Base-by-base conservation (phyloP, 2,888 invertebrate species). In the Blastobasis adustella region DNA sequence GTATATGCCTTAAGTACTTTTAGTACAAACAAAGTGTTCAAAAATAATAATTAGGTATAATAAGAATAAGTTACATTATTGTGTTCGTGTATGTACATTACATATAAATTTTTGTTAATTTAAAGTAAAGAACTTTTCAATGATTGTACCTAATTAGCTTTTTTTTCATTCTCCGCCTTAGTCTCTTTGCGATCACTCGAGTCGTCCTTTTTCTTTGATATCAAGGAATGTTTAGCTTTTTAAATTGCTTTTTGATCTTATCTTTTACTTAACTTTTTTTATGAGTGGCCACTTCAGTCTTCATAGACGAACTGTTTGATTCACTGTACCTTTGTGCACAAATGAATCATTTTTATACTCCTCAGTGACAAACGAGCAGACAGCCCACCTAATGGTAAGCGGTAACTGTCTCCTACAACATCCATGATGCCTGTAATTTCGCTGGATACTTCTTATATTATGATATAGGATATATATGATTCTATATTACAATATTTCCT, bases 231-330 rank as follows among this genome's bases (percentile, higher is more conserved):
- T 60, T 88, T 88, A 0, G 87, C 88, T 64, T 85, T 60, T 88
- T 88, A 4, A 88, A 66, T 65, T 88, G 88, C 62, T 86, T 88
- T 62, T 87, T 88, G 10, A 88, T 78, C 75, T 85, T 87, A 58
- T 88, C 88, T 54, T 87, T 88, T 23, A 88, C 86, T 74, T 87
- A 88, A 58, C 59, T 85, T 60, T 88, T 88, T 65, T 88, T 88
- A 9, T 78, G 81, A 5, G 79, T 75, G 5, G 71, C 60, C 5
- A 76, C 73, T 60, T 88, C 88, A 0, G 88, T 85, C 61, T 84
- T 85, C 61, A 87, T 76, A 4, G 85, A 82, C 6, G 87, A 85
- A 64, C 79, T 81, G 57, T 78, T 86, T 4, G 86, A 83, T 54
- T 86, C 86, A 58, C 82, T 86, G 63, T 79, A 82, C 60, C 88